phyloP scores from a whole-genome alignment of 1,140 invertebrate genomes.

The Latrodectus geometricus region DNA sequence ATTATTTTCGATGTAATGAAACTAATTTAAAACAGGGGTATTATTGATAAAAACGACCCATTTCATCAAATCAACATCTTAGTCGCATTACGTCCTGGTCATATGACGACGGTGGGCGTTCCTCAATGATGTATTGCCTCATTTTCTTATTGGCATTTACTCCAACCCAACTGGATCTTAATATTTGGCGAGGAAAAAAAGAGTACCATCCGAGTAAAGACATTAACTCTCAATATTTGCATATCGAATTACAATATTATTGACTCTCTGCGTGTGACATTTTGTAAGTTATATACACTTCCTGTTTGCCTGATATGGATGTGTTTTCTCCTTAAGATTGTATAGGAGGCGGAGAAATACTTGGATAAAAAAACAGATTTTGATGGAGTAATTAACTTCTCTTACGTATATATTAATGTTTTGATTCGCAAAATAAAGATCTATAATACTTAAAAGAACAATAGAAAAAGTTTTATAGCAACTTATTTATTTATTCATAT shows the following conservation, averaged over 20 bases:
- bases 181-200: background rate
- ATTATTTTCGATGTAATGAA: background rate
- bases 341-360: too few relatives aligned
- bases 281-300: too few relatives aligned
- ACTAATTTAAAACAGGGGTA: background rate
- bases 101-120: conserved; percentile 29
- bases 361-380: too few relatives aligned
- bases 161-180: conserved; percentile 13
- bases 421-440: too few relatives aligned
- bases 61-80: conserved; percentile 45
- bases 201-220: background rate
- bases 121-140: conserved; percentile 38
- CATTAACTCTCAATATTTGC: conserved; percentile 31
- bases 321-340: too few relatives aligned
- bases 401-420: too few relatives aligned
- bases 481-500: too few relatives aligned
- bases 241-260: conserved; percentile 53
- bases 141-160: conserved; percentile 44
- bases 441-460: too few relatives aligned
- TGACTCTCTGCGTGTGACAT: conserved; percentile 3
- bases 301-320: too few relatives aligned
- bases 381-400: too few relatives aligned
- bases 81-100: conserved; percentile 23
- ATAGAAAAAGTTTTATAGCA: too few relatives aligned
- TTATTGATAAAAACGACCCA: conserved; percentile 5